Conservation (phyloP, 2,797 vertebrate genomes). For the Sebastes variabilis region DNA sequence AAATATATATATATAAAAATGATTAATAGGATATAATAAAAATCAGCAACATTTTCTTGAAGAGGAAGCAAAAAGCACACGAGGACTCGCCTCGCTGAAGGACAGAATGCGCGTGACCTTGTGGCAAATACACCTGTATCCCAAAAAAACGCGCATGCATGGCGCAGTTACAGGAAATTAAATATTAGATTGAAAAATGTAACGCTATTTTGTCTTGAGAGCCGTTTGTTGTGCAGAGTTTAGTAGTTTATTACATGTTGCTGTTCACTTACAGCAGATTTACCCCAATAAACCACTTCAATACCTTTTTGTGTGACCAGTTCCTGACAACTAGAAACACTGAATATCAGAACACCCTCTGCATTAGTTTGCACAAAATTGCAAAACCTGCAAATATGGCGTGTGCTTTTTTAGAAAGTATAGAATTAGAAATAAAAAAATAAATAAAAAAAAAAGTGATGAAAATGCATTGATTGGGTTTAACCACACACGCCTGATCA, state of each 20-base stretch:
- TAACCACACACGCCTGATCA: slow-evolving; percentile 77
- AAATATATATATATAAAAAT: background rate
- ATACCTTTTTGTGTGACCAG: background rate
- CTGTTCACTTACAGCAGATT: background rate
- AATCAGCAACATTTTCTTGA: background rate
- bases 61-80: background rate
- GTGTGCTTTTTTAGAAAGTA: background rate
- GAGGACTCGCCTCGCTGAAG: background rate
- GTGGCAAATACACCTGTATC: slow-evolving; percentile 6
- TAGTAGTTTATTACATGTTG: background rate
- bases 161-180: background rate
- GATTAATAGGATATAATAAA: background rate
- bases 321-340: background rate
- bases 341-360: background rate
- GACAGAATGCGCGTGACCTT: background rate
- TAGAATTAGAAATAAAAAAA: background rate
- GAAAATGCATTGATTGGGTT: slow-evolving; percentile 63
- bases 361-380: slow-evolving; percentile 11
- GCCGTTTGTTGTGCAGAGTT: background rate
- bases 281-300: background rate
- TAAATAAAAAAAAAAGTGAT: background rate
- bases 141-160: background rate
- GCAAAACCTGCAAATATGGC: slow-evolving; percentile 36
- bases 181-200: background rate
- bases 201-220: background rate